These are phyloP conservation scores for Sarcophaga subvicina DNA, from an alignment of 2,888 invertebrate genomes.

Conservation along the genomic window DNA sequence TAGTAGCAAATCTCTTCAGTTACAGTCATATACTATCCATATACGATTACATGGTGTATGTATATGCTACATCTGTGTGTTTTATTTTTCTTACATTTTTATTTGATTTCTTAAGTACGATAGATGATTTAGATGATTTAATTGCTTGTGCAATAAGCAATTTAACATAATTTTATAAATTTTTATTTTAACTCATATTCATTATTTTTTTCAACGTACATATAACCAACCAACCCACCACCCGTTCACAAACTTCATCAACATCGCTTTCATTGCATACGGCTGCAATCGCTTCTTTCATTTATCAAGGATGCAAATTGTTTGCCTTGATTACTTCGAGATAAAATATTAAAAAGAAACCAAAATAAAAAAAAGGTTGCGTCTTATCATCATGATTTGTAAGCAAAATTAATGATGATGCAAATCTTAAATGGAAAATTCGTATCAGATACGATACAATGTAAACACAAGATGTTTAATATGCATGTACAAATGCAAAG, in stretches of 20 bases:
- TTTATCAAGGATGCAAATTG: conserved; percentile 15
- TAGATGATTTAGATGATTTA: conserved; percentile 58
- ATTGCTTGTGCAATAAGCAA: conserved; percentile 64
- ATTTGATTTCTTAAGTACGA: background rate
- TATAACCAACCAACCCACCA: conserved; percentile 3
- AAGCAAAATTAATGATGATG: conserved; percentile 63
- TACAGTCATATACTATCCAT: too few species aligned
- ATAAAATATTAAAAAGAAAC: conserved; percentile 7
- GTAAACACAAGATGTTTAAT: conserved; percentile 8
- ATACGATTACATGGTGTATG: too few species aligned
- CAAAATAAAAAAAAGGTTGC: conserved; percentile 43
- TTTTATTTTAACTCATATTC: conserved; percentile 53
- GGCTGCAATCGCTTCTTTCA: background rate
- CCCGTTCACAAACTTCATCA: conserved; percentile 1
- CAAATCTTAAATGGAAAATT: conserved; percentile 63
- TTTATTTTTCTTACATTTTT: background rate
- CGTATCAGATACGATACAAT: conserved; percentile 53
- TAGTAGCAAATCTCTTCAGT: background rate
- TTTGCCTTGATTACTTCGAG: conserved; percentile 41
- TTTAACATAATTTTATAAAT: conserved; percentile 52
- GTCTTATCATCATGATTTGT: conserved; percentile 60
- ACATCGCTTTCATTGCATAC: conserved; percentile 18
- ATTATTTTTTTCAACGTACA: conserved; percentile 29
- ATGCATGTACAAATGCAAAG: conserved; percentile 17
- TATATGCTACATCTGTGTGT: background rate